Conservation (phyloP, 1,140 invertebrate genomes). For the Drosophila oshimai region DNA sequence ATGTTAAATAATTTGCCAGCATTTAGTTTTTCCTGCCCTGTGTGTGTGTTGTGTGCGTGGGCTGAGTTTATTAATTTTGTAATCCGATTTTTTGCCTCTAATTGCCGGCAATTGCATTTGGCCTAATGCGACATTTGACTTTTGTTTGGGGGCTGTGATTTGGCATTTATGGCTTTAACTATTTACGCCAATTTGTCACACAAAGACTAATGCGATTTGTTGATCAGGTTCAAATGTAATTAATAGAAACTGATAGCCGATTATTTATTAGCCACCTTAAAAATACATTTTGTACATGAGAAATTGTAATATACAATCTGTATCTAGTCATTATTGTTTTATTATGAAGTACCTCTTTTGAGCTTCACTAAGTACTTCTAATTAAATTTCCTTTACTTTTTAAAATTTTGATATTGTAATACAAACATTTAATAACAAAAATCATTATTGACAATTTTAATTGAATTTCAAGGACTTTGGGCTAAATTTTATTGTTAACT, state of each 20-base stretch:
- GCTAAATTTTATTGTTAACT: too few species aligned
- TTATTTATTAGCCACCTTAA: conserved; percentile 2
- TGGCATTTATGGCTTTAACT: conserved; percentile 21
- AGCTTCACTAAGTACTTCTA: too few species aligned
- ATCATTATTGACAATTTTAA: too few species aligned
- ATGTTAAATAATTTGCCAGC: conserved; percentile 62
- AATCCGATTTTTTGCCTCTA: conserved; percentile 39
- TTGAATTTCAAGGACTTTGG: too few species aligned
- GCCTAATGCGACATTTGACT: conserved; percentile 45
- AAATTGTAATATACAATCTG: not conserved
- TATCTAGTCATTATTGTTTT: too few species aligned
- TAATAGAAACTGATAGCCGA: conserved; percentile 20
- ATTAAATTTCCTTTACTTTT: too few species aligned
- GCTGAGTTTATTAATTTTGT: conserved; percentile 67
- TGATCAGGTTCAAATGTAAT: conserved; percentile 41
- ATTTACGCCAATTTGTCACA: conserved; percentile 29
- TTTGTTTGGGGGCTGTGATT: conserved; percentile 21
- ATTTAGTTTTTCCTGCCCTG: conserved; percentile 38
- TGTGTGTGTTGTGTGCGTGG: conserved; percentile 22
- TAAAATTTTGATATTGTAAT: too few species aligned
- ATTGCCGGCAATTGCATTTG: conserved; percentile 70
- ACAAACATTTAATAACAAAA: too few species aligned
- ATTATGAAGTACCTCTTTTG: too few species aligned
- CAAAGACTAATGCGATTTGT: conserved; percentile 38
- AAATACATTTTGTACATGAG: too few species aligned